Evolutionary conservation across 2,113 vertebrate genomes (phyloP).

Genomic region (Myocastor coypus): DNA sequence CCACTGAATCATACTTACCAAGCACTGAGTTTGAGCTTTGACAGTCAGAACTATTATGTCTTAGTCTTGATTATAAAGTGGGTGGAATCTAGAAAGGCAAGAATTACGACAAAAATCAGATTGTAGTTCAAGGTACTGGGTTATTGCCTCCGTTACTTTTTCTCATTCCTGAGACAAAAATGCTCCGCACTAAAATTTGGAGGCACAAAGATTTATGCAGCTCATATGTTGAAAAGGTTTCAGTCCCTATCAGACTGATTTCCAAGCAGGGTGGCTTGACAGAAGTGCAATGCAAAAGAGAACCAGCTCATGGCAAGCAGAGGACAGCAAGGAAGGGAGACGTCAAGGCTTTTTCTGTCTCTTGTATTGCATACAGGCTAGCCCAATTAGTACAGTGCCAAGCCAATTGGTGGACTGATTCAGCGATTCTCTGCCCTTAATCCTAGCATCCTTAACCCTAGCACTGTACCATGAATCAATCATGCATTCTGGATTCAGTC

Average conservation of each 20-base stretch:
- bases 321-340: too few relatives aligned
- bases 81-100: constrained; percentile 44
- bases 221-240: neutral
- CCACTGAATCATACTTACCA: neutral
- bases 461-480: neutral
- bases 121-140: neutral
- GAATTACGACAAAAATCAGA: neutral
- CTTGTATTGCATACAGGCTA: neutral
- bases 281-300: neutral
- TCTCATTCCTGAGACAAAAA: neutral
- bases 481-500: neutral
- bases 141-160: neutral
- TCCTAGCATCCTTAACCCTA: neutral
- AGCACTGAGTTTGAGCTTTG: neutral
- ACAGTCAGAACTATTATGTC: neutral
- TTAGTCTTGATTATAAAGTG: constrained; percentile 18
- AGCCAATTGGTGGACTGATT: neutral
- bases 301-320: too few relatives aligned
- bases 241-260: neutral
- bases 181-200: neutral
- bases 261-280: neutral
- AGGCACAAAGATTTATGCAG: neutral
- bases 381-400: neutral
- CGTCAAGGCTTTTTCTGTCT: too few relatives aligned
- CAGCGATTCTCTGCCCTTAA: too few relatives aligned